A percentile compares a stretch with the other conserved stretches of the same genome.
phyloP scores from a whole-genome alignment of 2,113 vertebrate genomes.

The Indri indri region DNA sequence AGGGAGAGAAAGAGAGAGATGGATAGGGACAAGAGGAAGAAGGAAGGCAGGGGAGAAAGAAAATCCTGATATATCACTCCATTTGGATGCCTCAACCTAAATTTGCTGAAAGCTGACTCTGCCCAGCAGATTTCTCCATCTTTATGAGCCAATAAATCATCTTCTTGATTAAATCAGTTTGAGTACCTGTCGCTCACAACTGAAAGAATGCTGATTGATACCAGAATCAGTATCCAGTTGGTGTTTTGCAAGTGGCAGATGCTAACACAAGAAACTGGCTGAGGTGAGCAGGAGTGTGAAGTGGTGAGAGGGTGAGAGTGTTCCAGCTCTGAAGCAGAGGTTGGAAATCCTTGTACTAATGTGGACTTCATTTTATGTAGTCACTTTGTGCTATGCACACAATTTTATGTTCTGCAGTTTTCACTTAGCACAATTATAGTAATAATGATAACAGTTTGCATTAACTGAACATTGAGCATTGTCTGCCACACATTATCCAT shows the following conservation, averaged over 20 bases:
- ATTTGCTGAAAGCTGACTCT: background rate
- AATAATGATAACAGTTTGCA: background rate
- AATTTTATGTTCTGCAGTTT: background rate
- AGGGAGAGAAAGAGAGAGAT: too few species aligned
- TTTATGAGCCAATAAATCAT: background rate
- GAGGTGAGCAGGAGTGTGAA: background rate
- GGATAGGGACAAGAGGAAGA: background rate
- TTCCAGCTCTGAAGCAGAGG: background rate
- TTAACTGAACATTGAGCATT: background rate
- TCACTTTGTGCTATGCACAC: too few species aligned
- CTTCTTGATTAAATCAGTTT: background rate
- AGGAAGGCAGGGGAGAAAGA: background rate
- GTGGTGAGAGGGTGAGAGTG: accelerated
- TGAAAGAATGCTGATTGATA: background rate
- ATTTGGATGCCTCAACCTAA: background rate
- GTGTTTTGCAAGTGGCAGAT: background rate
- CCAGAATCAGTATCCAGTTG: background rate
- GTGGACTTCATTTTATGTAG: background rate
- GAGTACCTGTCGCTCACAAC: background rate
- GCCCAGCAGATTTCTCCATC: background rate
- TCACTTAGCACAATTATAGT: background rate
- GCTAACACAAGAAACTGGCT: background rate
- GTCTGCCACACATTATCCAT: background rate
- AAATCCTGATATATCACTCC: background rate
- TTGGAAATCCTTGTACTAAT: background rate